Evolutionary conservation across 1,140 invertebrate genomes (phyloP).

Genomic region (Musca vetustissima): DNA sequence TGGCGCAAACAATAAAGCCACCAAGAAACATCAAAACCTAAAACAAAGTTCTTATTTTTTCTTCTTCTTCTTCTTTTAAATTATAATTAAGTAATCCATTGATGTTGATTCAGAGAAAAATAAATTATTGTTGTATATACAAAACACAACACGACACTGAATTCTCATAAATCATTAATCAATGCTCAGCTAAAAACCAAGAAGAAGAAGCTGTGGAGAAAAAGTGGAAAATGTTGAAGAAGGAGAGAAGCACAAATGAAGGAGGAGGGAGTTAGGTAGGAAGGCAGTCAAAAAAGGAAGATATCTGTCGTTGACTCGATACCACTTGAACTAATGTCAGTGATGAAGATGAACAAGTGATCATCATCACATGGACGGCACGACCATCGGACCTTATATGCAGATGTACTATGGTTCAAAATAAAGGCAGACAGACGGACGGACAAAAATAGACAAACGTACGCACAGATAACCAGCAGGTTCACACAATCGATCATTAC

Average conservation of each 20-base stretch:
- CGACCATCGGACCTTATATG: background rate
- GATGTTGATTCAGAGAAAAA: slow-evolving; percentile 15
- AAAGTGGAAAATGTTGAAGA: background rate
- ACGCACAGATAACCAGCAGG: background rate
- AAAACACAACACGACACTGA: slow-evolving; percentile 14
- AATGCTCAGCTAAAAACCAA: background rate
- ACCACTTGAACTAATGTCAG: background rate
- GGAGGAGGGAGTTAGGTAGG: background rate
- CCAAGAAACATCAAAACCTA: no score
- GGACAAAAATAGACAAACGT: background rate
- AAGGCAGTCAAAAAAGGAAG: slow-evolving; percentile 1
- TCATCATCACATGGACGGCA: background rate
- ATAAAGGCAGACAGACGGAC: background rate
- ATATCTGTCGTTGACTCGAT: slow-evolving; percentile 6
- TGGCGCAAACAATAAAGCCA: no score
- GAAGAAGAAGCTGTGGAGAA: background rate
- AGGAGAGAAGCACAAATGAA: background rate
- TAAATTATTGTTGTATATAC: background rate
- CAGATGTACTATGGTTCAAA: background rate
- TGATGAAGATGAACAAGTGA: slow-evolving; percentile 11
- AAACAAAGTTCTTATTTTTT: background rate
- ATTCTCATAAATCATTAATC: slow-evolving; percentile 18
- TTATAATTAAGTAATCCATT: slow-evolving; percentile 18
- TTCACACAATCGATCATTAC: slow-evolving; percentile 12
- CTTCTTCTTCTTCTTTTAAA: background rate